phyloP scores from a whole-genome alignment of 2,888 invertebrate genomes.

The Aphodius granarius region DNA sequence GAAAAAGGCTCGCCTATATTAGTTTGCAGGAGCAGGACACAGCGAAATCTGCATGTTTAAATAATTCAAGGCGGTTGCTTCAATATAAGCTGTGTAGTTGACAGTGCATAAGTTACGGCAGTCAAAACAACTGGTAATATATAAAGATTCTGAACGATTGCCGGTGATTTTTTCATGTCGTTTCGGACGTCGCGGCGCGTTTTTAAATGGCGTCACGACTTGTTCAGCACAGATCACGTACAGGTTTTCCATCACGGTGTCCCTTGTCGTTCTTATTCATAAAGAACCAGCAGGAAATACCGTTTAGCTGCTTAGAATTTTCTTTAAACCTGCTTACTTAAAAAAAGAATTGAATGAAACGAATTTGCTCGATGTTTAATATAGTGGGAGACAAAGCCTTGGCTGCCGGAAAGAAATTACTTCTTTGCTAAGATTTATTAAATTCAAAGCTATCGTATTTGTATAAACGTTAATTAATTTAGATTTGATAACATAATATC shows the following conservation, averaged over 20 bases:
- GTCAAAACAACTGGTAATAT: conserved; percentile 47
- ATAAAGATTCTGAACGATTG: conserved; percentile 53
- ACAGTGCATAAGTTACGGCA: conserved; percentile 48
- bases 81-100: conserved; percentile 45
- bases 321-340: too few relatives aligned
- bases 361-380: too few relatives aligned
- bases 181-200: background rate
- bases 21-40: background rate
- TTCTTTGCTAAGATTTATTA: too few relatives aligned
- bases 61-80: conserved; percentile 45
- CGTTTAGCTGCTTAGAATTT: too few relatives aligned
- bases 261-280: conserved; percentile 9
- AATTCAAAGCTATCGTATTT: too few relatives aligned
- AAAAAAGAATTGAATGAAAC: too few relatives aligned
- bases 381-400: too few relatives aligned
- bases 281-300: background rate
- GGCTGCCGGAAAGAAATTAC: too few relatives aligned
- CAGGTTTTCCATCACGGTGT: conserved; percentile 1
- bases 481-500: too few relatives aligned
- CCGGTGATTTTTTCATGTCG: conserved; percentile 44
- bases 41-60: conserved; percentile 44
- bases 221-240: conserved; percentile 17
- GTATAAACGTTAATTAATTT: too few relatives aligned
- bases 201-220: background rate
- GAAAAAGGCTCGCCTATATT: background rate